Conservation (phyloP, 2,888 invertebrate genomes). For the Lamellibrachia columna region DNA sequence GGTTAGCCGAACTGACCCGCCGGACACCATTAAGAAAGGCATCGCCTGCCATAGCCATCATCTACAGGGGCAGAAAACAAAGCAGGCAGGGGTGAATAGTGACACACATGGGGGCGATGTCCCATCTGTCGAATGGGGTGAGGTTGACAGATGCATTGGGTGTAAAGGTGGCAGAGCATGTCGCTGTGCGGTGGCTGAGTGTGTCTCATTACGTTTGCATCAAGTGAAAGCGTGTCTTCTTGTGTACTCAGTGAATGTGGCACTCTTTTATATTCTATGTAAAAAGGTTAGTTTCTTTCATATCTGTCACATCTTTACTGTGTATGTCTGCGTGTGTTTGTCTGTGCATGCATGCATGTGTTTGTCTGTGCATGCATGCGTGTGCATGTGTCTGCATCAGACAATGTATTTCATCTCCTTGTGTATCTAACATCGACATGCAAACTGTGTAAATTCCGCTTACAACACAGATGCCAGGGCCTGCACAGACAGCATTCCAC, state of each 20-base stretch:
- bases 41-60: constrained; percentile 2
- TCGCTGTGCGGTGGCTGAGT: background rate
- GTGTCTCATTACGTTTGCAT: too few species aligned
- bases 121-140: too few species aligned
- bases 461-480: background rate
- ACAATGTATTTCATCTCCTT: background rate
- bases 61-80: background rate
- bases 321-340: background rate
- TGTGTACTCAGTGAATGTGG: too few species aligned
- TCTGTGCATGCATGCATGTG: background rate
- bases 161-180: background rate
- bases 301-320: background rate
- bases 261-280: too few species aligned
- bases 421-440: background rate
- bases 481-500: background rate
- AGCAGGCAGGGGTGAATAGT: background rate
- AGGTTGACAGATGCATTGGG: background rate
- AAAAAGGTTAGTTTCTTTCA: too few species aligned
- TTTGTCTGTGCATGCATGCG: background rate
- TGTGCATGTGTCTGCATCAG: background rate
- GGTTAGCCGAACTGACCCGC: background rate
- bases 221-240: too few species aligned
- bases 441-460: background rate
- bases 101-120: background rate
- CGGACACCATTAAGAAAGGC: background rate